Percentiles rank a stretch among this genome's conserved stretches.
Evolutionary conservation across 2,888 invertebrate species (phyloP).

Genomic region (Sinotaia quadrata): DNA sequence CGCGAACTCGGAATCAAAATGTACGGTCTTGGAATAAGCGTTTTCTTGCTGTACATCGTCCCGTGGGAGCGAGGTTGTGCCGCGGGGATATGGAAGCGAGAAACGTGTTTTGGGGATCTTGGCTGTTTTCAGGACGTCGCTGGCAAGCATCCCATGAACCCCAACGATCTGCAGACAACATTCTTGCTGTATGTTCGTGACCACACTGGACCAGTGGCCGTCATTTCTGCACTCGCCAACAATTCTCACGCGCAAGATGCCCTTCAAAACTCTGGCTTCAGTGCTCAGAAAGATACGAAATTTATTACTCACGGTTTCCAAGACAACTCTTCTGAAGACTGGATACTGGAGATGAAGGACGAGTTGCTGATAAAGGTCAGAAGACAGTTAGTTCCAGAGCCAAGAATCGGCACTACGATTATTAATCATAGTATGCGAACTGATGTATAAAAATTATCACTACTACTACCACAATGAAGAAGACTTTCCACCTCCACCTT

Average conservation of each 20-base stretch:
- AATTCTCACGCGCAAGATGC: neutral
- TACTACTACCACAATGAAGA: too few species aligned
- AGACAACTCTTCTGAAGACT: conserved; percentile 34
- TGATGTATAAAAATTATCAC: too few species aligned
- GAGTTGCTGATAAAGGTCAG: conserved; percentile 46
- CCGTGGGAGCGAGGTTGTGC: too few species aligned
- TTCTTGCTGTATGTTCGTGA: conserved; percentile 14
- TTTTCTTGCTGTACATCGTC: too few species aligned
- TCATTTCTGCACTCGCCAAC: conserved; percentile 12
- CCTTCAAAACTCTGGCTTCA: conserved; percentile 13
- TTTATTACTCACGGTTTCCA: conserved; percentile 47
- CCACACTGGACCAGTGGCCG: neutral
- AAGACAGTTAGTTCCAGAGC: neutral
- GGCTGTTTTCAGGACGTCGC: conserved; percentile 28
- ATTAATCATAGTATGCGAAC: too few species aligned
- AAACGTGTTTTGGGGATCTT: conserved; percentile 20
- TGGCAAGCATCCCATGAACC: conserved; percentile 6
- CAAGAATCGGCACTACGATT: too few species aligned
- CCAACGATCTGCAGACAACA: conserved; percentile 18
- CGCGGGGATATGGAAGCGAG: neutral
- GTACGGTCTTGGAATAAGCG: too few species aligned
- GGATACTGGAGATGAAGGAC: conserved; percentile 35
- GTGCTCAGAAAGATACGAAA: conserved; percentile 35
- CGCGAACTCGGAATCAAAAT: too few species aligned
- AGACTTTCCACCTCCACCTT: too few species aligned